These are phyloP conservation scores for Apodemia duryi DNA, from an alignment of 2,888 invertebrate species.

Conservation along the genomic window DNA sequence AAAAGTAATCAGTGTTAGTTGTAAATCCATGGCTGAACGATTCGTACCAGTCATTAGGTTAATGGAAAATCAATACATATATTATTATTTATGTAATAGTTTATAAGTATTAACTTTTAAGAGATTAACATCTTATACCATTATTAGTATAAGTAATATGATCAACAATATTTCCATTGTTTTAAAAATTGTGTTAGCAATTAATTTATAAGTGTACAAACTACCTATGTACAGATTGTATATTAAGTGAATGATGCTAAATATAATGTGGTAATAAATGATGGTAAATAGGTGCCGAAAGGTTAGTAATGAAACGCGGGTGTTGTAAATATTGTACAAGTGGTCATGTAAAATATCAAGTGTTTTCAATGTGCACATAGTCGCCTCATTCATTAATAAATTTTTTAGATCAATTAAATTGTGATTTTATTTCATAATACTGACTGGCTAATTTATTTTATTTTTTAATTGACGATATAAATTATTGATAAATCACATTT, in stretches of 20 bases:
- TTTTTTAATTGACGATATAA: too few species aligned
- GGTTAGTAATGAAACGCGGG: slow-evolving; percentile 40
- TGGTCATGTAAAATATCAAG: slow-evolving; percentile 72
- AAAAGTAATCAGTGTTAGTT: slow-evolving; percentile 47
- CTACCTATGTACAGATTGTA: slow-evolving; percentile 71
- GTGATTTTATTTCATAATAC: slow-evolving; percentile 28
- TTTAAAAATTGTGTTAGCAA: slow-evolving; percentile 55
- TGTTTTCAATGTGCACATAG: slow-evolving; percentile 79
- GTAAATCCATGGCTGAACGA: slow-evolving; percentile 62
- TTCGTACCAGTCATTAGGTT: slow-evolving; percentile 69
- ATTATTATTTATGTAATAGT: slow-evolving; percentile 63
- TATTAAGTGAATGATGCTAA: slow-evolving; percentile 40
- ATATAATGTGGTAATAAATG: slow-evolving; percentile 19
- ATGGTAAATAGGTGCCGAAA: slow-evolving; percentile 35
- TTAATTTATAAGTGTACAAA: slow-evolving; percentile 72
- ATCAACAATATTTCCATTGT: slow-evolving; percentile 76
- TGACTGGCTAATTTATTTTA: too few species aligned
- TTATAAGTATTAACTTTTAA: slow-evolving; percentile 60
- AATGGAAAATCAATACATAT: slow-evolving; percentile 52
- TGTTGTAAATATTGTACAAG: slow-evolving; percentile 74
- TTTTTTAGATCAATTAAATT: slow-evolving; percentile 72
- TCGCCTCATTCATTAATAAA: slow-evolving; percentile 79
- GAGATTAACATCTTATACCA: slow-evolving; percentile 73
- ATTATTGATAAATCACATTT: too few species aligned
- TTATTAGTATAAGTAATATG: slow-evolving; percentile 74